Conservation (phyloP, 2,888 invertebrate species). For the Eurytoma adleriae region DNA sequence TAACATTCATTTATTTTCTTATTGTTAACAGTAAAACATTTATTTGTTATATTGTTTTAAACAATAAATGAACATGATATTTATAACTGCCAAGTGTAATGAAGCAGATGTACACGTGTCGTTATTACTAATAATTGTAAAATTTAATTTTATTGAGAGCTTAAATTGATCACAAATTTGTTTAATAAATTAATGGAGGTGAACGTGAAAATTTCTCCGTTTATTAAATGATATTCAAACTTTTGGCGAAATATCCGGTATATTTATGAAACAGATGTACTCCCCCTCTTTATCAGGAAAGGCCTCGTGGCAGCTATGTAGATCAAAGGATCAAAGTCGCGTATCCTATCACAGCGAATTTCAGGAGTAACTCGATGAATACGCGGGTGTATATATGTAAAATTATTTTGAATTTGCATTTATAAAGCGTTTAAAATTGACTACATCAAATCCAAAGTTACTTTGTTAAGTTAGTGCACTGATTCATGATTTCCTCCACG, state of each 20-base stretch:
- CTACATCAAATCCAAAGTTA: not conserved
- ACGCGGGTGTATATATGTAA: not conserved
- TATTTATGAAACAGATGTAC: slow-evolving; percentile 15
- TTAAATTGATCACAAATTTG: too few relatives aligned
- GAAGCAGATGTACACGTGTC: too few relatives aligned
- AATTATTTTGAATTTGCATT: slow-evolving; percentile 50
- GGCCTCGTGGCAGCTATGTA: not conserved
- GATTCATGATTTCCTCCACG: slow-evolving; percentile 12
- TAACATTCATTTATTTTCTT: too few relatives aligned
- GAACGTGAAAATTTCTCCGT: too few relatives aligned
- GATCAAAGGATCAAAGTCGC: slow-evolving; percentile 51
- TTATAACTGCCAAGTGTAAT: too few relatives aligned
- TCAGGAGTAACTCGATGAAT: slow-evolving; percentile 44
- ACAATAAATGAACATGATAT: too few relatives aligned
- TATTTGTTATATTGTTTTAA: too few relatives aligned
- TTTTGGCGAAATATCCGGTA: not conserved
- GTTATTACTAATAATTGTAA: too few relatives aligned
- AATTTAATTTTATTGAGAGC: too few relatives aligned
- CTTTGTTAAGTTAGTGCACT: not conserved
- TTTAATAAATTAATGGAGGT: too few relatives aligned
- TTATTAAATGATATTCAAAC: too few relatives aligned
- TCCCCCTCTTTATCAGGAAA: slow-evolving; percentile 6
- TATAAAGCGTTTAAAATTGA: slow-evolving; percentile 28
- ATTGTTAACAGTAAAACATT: too few relatives aligned
- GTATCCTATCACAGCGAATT: slow-evolving; percentile 32